Base-by-base conservation (phyloP, 1,140 invertebrate genomes). In the Aphaenogaster rudis region DNA sequence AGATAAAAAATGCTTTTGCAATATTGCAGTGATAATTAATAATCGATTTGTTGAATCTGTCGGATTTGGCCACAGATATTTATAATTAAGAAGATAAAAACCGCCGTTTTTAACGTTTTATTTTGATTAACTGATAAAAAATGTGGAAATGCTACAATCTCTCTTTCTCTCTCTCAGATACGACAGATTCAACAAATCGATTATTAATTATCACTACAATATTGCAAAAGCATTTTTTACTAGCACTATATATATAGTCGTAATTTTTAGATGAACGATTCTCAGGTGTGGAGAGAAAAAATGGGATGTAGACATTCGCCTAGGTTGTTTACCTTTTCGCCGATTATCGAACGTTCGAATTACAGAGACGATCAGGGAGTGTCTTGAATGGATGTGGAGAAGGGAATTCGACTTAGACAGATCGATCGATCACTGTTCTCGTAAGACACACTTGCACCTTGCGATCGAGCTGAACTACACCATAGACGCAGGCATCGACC, bases 401-500 rank as follows among this genome's bases (percentile, higher is more conserved):
- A 86, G 63, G 57, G 72, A 57, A 84, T 87, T 90, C 66, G 88
- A 87, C 66, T 63, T 72, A 78, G 48, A 67, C 52, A 71, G 77
- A 66, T 89, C 85, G 88, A 90, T 90, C 88, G 88, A 90, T 89
- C 85, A 90, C 54, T 54, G 82, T 64, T 61, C 50, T 64, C 36
- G 69, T 57, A 77, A 63, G 21, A 74, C 36, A 72, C 36, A 69
- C 69, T 61, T 21, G 57, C 66, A 33, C 67, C 13, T 64, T 39
- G 57, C 84, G 63, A 74, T 74, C 52, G 61, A 76, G 45, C 39
- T 50, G 76, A 48, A 64, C 5, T 42, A 28, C 48, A 36, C 42
- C 59, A n/a, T 61, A 59, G 69, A 52, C 28, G 33, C 64, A 59
- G 69, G 52, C 78, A 42, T 90, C 72, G 64, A 89, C 69, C 64